These are phyloP conservation scores for Salvelinus namaycush DNA, from an alignment of 2,113 vertebrate genomes.

Conservation along the genomic window DNA sequence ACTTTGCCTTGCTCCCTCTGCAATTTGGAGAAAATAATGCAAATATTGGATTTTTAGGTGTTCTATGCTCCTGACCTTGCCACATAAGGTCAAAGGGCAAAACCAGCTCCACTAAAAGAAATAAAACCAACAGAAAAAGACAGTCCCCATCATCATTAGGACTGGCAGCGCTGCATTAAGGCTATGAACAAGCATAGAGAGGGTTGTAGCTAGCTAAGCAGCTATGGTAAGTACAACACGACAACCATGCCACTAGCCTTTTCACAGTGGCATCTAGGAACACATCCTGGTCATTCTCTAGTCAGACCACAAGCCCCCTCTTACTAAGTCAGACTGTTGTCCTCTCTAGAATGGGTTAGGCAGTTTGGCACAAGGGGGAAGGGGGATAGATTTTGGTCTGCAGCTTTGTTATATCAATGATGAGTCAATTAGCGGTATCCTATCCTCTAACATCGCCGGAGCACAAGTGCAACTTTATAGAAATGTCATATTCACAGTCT, in stretches of 20 bases:
- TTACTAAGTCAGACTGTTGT: neutral
- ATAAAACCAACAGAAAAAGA: constrained; percentile 14
- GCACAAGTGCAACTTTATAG: neutral
- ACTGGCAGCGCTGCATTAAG: constrained; percentile 46
- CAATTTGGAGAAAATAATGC: neutral
- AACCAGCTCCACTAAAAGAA: neutral
- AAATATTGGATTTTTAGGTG: neutral
- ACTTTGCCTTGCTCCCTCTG: neutral
- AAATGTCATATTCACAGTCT: neutral
- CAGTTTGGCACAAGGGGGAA: constrained; percentile 55
- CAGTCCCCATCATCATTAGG: neutral
- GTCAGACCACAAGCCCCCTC: neutral
- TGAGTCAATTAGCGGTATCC: neutral
- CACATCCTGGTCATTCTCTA: neutral
- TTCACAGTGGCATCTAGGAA: constrained; percentile 26
- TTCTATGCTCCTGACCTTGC: neutral
- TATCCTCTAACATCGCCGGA: neutral
- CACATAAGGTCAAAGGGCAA: neutral
- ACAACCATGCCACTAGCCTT: constrained; percentile 24
- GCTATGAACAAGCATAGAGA: constrained; percentile 47
- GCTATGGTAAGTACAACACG: constrained; percentile 25
- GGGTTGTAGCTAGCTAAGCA: constrained; percentile 16
- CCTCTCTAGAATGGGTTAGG: neutral
- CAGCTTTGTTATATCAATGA: neutral
- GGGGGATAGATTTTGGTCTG: neutral